These are phyloP conservation scores for Acanthopleura granulata DNA, from an alignment of 2,888 invertebrate genomes.

Conservation along the genomic window DNA sequence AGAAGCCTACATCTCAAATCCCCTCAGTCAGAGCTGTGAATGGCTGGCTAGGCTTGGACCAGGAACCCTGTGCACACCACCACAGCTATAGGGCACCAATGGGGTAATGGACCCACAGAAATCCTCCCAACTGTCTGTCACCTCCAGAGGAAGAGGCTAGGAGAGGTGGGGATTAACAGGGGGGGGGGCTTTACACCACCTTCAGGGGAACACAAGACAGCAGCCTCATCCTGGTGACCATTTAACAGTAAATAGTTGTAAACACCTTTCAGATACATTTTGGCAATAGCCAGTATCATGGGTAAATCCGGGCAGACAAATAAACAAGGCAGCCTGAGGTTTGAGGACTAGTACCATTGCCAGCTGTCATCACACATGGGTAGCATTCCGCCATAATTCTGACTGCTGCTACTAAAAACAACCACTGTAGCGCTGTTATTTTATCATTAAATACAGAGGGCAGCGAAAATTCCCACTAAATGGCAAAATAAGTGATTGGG, in stretches of 20 bases:
- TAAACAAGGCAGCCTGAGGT: background rate
- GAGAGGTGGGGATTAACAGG: no score
- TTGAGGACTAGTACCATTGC: background rate
- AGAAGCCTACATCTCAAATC: no score
- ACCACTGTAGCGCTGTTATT: slow-evolving; percentile 18
- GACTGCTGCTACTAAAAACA: slow-evolving; percentile 16
- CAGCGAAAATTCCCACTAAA: slow-evolving; percentile 20
- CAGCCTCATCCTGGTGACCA: background rate
- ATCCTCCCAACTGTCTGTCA: no score
- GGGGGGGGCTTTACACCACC: no score
- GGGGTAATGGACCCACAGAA: no score
- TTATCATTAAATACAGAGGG: slow-evolving; percentile 19
- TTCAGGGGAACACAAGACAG: no score
- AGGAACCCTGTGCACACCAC: no score
- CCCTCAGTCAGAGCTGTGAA: no score
- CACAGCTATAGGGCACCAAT: no score
- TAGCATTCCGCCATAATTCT: slow-evolving; percentile 11
- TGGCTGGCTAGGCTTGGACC: no score
- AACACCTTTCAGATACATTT: slow-evolving; percentile 4
- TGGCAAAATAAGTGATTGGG: slow-evolving; percentile 19
- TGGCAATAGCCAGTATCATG: slow-evolving; percentile 11
- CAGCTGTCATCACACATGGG: slow-evolving; percentile 19
- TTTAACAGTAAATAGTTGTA: slow-evolving; percentile 5
- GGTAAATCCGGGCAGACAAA: background rate
- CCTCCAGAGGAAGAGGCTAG: no score